These are phyloP conservation scores for Gnathonemus longibarbis DNA, from an alignment of 2,113 vertebrate species.

Conservation along the genomic window DNA sequence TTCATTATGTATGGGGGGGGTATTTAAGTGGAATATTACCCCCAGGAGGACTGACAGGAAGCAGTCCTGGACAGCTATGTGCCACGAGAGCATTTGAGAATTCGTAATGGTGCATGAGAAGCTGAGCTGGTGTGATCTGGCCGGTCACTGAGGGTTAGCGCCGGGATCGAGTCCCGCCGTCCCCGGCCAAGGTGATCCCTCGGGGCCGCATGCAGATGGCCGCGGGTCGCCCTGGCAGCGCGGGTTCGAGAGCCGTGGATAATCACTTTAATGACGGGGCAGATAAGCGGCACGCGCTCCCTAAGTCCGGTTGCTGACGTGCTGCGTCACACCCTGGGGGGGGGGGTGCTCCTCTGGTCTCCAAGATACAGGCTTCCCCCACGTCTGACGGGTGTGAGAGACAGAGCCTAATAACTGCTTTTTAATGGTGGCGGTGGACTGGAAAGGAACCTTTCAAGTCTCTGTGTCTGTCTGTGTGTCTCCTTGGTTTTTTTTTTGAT, in stretches of 20 bases:
- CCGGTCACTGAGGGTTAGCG: conserved; percentile 51
- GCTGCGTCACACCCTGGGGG: background rate
- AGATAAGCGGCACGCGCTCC: background rate
- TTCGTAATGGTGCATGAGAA: conserved; percentile 58
- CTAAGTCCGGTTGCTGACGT: background rate
- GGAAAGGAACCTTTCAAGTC: conserved; percentile 5
- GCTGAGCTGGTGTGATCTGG: conserved; percentile 53
- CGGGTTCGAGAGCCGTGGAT: background rate
- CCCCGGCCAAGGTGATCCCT: background rate
- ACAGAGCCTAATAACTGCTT: background rate
- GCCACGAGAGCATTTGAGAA: conserved; percentile 61
- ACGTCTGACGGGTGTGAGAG: background rate
- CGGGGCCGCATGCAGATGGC: background rate
- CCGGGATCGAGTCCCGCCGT: conserved; percentile 50
- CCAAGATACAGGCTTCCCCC: background rate
- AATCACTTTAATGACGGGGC: background rate
- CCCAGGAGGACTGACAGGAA: conserved; percentile 60
- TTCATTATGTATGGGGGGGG: conserved; percentile 60
- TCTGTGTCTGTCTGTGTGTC: background rate
- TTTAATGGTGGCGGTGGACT: background rate
- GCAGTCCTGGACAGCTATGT: conserved; percentile 62
- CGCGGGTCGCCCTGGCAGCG: background rate
- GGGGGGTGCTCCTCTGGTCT: background rate
- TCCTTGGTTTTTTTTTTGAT: background rate
- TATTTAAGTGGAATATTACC: conserved; percentile 65